Base-by-base conservation (phyloP, 1,140 invertebrate species). In the Cyphomyrmex costatus region DNA sequence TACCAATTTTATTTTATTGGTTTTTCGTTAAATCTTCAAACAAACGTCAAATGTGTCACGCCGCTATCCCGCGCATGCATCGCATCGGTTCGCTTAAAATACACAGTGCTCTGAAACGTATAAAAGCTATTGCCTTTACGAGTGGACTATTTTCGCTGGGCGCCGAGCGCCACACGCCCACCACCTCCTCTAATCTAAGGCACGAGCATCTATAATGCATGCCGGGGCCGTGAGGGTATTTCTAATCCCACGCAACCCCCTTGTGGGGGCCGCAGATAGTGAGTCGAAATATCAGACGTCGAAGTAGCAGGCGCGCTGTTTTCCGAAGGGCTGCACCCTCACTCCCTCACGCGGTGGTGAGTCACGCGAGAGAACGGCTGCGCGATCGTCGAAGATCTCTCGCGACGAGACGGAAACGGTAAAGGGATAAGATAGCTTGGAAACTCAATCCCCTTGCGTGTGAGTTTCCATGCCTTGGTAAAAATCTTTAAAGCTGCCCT, bases 181-280 rank as follows among this genome's bases (percentile, higher is more conserved):
- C 71, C 51, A 33, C 68, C 56, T 58, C 63, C 49, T 89, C 86
- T 90, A 90, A 90, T 90, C 89, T 82, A 49, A 66, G 58, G 56
- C 56, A 65, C 58, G 71, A 87, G 86, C 65, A 90, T 90, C 85
- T 90, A 90, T 90, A 90, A 90, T 90, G 86, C 88, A 90, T 89
- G 80, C 80, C 42, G 86, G 46, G 49, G 49, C 58, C 71, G 73
- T 86, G 49, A 85, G 89, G 88, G 86, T 86, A 90, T 88, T 90
- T 90, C 86, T 80, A 88, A 90, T 86, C 86, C 76, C 83, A 51
- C 71, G 61, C 77, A 60, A 79, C 33, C 49, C 30, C 27, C 60
- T 61, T 21, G 71, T 27, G 46, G 76, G 16, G 65, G 46, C 61
- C 10, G 70, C 42, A 73, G 58, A 82, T 58, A 56, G 77, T 30